Evolutionary conservation across 2,888 invertebrate genomes (phyloP), one percentile per base, ranked within the genome.

Genomic region (Drosophila incognita): DNA sequence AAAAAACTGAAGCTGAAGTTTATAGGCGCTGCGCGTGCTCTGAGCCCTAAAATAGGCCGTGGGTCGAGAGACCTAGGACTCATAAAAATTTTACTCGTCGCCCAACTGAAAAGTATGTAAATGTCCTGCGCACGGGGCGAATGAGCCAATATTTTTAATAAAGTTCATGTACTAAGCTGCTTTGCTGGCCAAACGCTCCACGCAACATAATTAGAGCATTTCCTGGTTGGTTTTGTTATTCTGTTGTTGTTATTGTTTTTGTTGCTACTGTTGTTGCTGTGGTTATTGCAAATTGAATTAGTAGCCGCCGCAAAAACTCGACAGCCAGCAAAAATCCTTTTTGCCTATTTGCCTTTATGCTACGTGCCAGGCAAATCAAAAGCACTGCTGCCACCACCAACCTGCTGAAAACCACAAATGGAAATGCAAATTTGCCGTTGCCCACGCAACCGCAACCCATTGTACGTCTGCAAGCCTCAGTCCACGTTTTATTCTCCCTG

Each of bases 261-360:
- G 31, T 21, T 52, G 31, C 10, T 46, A 46, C 11, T 49, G 52
- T 15, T 58, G 58, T 68, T 79, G 69, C 76, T 87, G 84, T 79
- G 88, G 88, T 89, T 89, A 88, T 88, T 86, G 89, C 87, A 87
- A 86, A 90, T 87, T 87, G 87, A 87, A 87, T 88, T 88, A 87
- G 89, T 86, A 80, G 72, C 81, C 83, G 69, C 64, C 75, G 74
- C 74, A 78, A 65, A 69, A 72, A 81, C 74, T 76, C 74, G 74
- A 80, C 69, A 72, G 54, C 61, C 66, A 74, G 71, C 74, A 75
- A 85, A 84, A 89, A 87, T 89, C 87, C 87, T 75, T 89, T 89
- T 89, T 87, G 74, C 66, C 61, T 74, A 69, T 87, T 87, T 84
- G 73, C 68, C 68, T 70, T 69, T 69, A 59, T 65, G 78, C 61